Evolutionary conservation across 1,140 invertebrate genomes (phyloP).

Genomic region (Cyclargus thomasi): DNA sequence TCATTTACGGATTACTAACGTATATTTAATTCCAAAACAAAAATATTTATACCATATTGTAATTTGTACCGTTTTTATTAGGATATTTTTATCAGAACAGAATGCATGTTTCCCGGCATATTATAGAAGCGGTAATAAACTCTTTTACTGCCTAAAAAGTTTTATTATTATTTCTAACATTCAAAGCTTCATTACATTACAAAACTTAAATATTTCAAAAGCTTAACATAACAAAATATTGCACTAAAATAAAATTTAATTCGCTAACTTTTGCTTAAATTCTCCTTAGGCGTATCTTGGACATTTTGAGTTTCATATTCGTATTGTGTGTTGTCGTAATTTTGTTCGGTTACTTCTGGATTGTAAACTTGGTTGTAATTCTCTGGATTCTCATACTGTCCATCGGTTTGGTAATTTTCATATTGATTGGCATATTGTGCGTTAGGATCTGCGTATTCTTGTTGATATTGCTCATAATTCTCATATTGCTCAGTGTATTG

Average conservation of each 20-base stretch:
- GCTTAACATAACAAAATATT: conserved; percentile 22
- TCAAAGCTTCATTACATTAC: conserved; percentile 18
- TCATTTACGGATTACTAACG: too few species aligned
- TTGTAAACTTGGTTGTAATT: conserved; percentile 43
- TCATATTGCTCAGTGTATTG: conserved; percentile 27
- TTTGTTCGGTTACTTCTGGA: conserved; percentile 15
- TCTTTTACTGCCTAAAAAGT: conserved; percentile 10
- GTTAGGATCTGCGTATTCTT: conserved; percentile 33
- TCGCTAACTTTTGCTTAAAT: conserved; percentile 19
- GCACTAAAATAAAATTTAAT: conserved; percentile 19
- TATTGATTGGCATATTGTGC: conserved; percentile 45
- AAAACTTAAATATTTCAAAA: conserved; percentile 7
- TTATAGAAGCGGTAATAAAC: background rate
- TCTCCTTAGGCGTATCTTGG: background rate
- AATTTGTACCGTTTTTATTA: too few species aligned
- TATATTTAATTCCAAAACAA: too few species aligned
- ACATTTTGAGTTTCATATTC: conserved; percentile 14
- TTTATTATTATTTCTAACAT: conserved; percentile 19
- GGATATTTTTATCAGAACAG: too few species aligned
- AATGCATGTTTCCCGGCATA: too few species aligned
- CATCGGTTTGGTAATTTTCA: conserved; percentile 49
- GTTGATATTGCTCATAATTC: conserved; percentile 37
- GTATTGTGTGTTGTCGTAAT: conserved; percentile 16
- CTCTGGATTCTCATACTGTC: conserved; percentile 51
- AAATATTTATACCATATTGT: too few species aligned